Percentiles rank a stretch among this genome's conserved stretches.
Evolutionary conservation across 2,113 vertebrate genomes (phyloP).

Genomic region (Mesocricetus auratus): DNA sequence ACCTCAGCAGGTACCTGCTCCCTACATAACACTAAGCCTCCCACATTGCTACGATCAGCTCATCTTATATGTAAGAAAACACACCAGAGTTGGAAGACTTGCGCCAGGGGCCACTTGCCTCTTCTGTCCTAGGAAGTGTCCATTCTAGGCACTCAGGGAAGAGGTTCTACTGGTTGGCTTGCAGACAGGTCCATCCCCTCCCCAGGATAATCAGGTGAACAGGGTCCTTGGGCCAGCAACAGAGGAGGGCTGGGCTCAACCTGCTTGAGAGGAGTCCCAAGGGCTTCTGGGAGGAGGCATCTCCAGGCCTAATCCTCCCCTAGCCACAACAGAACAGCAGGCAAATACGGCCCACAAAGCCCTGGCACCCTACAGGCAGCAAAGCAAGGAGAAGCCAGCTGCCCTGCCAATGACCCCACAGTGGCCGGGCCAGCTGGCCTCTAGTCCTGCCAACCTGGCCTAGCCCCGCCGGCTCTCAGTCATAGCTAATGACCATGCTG

Average conservation of each 20-base stretch:
- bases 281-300: neutral
- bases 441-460: constrained; percentile 65
- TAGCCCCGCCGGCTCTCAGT: constrained; percentile 59
- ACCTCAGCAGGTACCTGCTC: neutral
- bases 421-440: constrained; percentile 42
- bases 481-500: constrained; percentile 73
- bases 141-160: neutral
- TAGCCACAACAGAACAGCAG: neutral
- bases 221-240: neutral
- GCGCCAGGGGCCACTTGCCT: neutral
- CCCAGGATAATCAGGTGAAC: neutral
- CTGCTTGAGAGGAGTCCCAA: neutral
- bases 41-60: neutral
- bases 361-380: neutral
- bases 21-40: neutral
- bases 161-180: neutral
- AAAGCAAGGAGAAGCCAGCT: constrained; percentile 40
- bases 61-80: neutral
- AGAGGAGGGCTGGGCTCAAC: neutral
- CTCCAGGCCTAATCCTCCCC: neutral
- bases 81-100: neutral
- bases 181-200: neutral
- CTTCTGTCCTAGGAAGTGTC: neutral
- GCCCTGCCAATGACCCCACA: constrained; percentile 70
- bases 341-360: neutral